These are phyloP conservation scores for Henricia sp. DNA, from an alignment of 53 echinoderm and acorn worm genomes.

Conservation along the genomic window DNA sequence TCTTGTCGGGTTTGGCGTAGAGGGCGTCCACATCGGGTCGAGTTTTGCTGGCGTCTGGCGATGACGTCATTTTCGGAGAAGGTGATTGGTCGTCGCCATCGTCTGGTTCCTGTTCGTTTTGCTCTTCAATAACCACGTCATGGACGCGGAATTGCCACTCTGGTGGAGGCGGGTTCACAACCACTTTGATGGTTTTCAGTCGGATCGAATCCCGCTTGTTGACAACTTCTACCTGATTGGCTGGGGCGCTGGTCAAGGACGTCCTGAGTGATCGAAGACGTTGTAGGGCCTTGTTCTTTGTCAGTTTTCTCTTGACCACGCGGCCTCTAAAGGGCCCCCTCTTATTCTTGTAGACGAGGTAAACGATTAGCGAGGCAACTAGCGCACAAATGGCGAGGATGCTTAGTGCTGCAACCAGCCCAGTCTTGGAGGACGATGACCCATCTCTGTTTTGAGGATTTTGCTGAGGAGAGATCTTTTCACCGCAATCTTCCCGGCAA, in stretches of 20 bases:
- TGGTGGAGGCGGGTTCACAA: slow-evolving; percentile 86
- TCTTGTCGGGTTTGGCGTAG: slow-evolving; percentile 31
- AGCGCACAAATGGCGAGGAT: slow-evolving; percentile 19
- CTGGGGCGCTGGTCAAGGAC: background rate
- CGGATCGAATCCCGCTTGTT: slow-evolving; percentile 35
- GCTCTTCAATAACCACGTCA: slow-evolving; percentile 58
- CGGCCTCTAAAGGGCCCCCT: slow-evolving; percentile 17
- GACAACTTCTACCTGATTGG: too few species aligned
- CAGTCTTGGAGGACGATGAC: background rate
- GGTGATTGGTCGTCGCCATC: background rate
- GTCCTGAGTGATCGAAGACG: slow-evolving; percentile 12
- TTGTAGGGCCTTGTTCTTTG: slow-evolving; percentile 25
- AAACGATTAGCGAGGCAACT: background rate
- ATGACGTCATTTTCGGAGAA: background rate
- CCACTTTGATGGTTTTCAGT: slow-evolving; percentile 75
- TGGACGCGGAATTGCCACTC: slow-evolving; percentile 81
- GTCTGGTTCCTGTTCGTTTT: background rate
- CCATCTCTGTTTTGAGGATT: background rate
- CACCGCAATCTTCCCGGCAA: slow-evolving; percentile 8
- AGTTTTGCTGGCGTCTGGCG: background rate
- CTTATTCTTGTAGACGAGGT: slow-evolving; percentile 10
- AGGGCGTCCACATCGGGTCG: background rate
- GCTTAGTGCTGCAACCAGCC: slow-evolving; percentile 16
- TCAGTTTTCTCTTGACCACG: slow-evolving; percentile 27
- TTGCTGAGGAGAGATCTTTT: slow-evolving; percentile 21